phyloP scores from a whole-genome alignment of 2,797 vertebrate genomes.

The Macroramphosus scolopax region DNA sequence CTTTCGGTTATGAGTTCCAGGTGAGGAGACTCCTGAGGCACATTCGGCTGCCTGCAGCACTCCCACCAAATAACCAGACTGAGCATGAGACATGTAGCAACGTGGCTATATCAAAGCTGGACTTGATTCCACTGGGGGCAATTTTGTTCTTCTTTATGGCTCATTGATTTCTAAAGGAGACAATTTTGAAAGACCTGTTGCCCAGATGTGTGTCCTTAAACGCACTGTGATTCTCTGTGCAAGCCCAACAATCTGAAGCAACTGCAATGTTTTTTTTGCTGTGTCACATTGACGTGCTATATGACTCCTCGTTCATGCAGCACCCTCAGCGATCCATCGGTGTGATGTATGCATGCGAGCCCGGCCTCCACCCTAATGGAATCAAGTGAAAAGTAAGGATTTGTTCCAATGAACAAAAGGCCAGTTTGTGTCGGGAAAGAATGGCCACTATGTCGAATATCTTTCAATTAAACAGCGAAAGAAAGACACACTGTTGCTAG shows the following conservation, averaged over 20 bases:
- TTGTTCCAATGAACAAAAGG: constrained; percentile 11
- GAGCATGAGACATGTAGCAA: constrained; percentile 33
- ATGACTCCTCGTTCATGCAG: constrained; percentile 2
- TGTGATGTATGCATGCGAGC: constrained; percentile 2
- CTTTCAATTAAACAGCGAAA: constrained; percentile 10
- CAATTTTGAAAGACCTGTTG: constrained; percentile 44
- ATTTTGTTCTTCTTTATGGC: constrained; percentile 23
- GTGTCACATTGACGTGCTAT: background rate
- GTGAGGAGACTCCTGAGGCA: constrained; percentile 27
- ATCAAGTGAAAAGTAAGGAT: constrained; percentile 11
- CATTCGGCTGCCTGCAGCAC: constrained; percentile 22
- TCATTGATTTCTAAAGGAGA: constrained; percentile 18
- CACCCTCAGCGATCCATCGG: background rate
- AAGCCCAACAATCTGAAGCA: too few species aligned
- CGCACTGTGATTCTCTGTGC: background rate
- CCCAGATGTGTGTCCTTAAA: constrained; percentile 44
- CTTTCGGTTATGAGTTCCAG: constrained; percentile 36
- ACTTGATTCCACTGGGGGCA: background rate
- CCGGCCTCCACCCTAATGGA: constrained; percentile 5
- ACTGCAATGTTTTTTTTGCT: constrained; percentile 2
- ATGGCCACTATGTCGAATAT: background rate
- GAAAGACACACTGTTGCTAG: background rate
- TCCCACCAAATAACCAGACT: constrained; percentile 28
- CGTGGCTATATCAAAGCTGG: constrained; percentile 29
- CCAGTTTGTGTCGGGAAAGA: constrained; percentile 16